These are phyloP conservation scores for Zosterops pallidus DNA, from an alignment of 2,113 vertebrate species.

Conservation along the genomic window DNA sequence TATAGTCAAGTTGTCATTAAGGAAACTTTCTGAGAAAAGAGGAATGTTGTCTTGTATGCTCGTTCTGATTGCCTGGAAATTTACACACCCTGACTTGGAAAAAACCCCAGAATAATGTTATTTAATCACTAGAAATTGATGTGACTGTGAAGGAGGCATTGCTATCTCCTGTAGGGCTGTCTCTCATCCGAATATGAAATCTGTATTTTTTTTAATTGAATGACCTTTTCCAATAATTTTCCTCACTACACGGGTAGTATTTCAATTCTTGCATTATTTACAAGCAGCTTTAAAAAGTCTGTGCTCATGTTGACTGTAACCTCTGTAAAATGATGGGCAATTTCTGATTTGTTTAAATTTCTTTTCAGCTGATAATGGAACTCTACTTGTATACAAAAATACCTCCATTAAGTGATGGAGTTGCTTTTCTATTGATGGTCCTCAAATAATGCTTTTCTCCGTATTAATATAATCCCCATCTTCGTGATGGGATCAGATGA, in stretches of 20 bases:
- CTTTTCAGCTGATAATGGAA: not conserved
- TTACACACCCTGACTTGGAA: not conserved
- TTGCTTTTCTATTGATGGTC: not conserved
- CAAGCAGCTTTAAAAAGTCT: not conserved
- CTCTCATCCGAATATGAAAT: not conserved
- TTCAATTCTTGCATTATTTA: not conserved
- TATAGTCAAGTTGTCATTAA: not conserved
- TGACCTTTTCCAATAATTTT: not conserved
- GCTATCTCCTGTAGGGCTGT: rapidly evolving
- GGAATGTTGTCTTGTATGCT: not conserved
- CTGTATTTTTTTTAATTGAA: not conserved
- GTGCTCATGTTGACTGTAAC: not conserved
- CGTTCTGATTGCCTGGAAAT: not conserved
- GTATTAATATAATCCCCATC: not conserved
- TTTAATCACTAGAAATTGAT: not conserved
- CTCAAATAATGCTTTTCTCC: not conserved
- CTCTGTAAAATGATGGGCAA: not conserved
- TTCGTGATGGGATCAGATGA: not conserved
- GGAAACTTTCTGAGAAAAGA: not conserved
- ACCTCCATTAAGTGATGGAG: not conserved
- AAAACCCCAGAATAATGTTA: not conserved
- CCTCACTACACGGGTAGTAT: not conserved
- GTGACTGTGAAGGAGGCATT: not conserved
- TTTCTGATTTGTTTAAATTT: not conserved
- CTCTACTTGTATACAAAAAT: not conserved